Evolutionary conservation across 2,113 vertebrate genomes (phyloP), one percentile per base, ranked within the genome.

Genomic region (Ardeotis arabs): DNA sequence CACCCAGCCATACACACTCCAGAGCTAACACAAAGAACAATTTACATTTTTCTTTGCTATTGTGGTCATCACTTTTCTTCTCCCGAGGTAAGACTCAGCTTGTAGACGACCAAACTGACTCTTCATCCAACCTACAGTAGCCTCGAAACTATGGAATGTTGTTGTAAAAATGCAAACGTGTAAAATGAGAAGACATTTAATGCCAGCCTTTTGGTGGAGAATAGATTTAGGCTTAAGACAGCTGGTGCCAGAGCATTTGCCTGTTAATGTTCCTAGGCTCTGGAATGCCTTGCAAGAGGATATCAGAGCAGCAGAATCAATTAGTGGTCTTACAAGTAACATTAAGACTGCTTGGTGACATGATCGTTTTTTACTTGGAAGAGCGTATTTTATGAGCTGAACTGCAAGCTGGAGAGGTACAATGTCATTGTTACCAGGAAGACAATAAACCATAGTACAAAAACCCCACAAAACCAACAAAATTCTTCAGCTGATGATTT

Each of bases 161-260:
- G 93, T 66, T 90, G 73, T 50, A 92, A 95, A 97, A 97, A 96
- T 75, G 96, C 90, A 94, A 95, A 96, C 59, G 41, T 85, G 96
- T 93, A 94, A 97, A 94, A 70, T 49, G 84, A 96, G 97, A 95
- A 60, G 95, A 83, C 78, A 77, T 67, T 64, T 88, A 93, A 97
- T 72, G 94, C 93, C 37, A 83, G 45, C 84, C 91, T 97, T 95
- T 90, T 93, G 89, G 84, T 91, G 93, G 94, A 91, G 92, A 94
- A 83, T 96, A 97, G 96, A 93, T 93, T 96, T 91, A 93, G 96
- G 94, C 79, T 95, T 89, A 89, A 96, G 97, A 96, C 96, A 97
- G 97, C 93, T 95, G 97, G 85, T 94, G 96, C 95, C 92, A 56
- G 94, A 92, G 39, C 80, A 84, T 91, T 88, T 95, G 96, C 78